Evolutionary conservation across 2,797 vertebrate species (phyloP).

Genomic region (Sebastes trivittatus): DNA sequence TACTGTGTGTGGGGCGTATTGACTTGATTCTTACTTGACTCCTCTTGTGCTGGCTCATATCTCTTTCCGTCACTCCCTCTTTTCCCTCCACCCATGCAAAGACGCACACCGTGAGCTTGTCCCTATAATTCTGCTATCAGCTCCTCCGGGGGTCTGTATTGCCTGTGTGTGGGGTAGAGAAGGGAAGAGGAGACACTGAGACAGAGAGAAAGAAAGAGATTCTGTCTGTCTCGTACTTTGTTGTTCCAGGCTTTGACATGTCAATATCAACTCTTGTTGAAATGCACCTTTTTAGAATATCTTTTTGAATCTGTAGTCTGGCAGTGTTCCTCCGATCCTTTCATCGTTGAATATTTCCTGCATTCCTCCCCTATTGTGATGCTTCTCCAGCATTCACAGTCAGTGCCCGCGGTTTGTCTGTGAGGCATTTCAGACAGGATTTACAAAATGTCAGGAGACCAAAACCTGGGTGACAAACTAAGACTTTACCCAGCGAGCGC

Average conservation of each 20-base stretch:
- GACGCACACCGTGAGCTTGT: slow-evolving; percentile 10
- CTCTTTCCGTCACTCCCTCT: slow-evolving; percentile 13
- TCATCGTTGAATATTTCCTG: slow-evolving; percentile 30
- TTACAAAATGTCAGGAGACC: slow-evolving; percentile 58
- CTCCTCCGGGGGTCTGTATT: slow-evolving; percentile 24
- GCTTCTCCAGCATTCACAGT: slow-evolving; percentile 14
- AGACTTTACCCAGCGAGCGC: slow-evolving; percentile 29
- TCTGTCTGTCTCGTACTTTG: slow-evolving; percentile 44
- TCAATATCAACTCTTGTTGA: slow-evolving; percentile 44
- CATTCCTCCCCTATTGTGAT: slow-evolving; percentile 28
- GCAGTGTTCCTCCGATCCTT: slow-evolving; percentile 25
- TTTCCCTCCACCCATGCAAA: neutral
- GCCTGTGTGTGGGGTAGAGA: slow-evolving; percentile 11
- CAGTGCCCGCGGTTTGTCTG: slow-evolving; percentile 39
- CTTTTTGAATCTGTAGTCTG: slow-evolving; percentile 45
- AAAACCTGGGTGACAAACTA: slow-evolving; percentile 52
- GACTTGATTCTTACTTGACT: slow-evolving; percentile 32
- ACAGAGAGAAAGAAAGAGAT: slow-evolving; percentile 31
- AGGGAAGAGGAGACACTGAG: neutral
- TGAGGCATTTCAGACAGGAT: slow-evolving; percentile 54
- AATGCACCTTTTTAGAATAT: slow-evolving; percentile 5
- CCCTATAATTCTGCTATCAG: slow-evolving; percentile 54
- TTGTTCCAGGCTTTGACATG: slow-evolving; percentile 53
- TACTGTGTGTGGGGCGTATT: slow-evolving; percentile 13
- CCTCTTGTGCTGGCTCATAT: slow-evolving; percentile 7